Evolutionary conservation across 2,888 invertebrate genomes (phyloP).

Genomic region (Agriotes lineatus): DNA sequence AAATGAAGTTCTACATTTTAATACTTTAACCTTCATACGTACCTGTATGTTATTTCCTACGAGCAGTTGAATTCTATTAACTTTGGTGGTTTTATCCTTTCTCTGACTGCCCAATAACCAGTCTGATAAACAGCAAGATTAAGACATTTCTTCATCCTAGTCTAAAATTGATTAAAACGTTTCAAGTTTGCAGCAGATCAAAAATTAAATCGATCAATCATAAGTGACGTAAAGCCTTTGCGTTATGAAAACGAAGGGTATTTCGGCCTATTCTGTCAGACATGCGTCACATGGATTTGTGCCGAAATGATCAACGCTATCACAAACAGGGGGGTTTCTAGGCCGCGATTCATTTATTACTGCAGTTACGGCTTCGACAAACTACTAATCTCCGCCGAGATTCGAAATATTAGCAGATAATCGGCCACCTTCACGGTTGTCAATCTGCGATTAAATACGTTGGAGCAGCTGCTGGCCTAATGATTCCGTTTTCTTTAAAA

Average conservation of each 20-base stretch:
- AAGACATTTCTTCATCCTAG: background rate
- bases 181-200: background rate
- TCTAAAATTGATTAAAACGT: background rate
- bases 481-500: conserved; percentile 49
- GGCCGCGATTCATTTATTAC: conserved; percentile 38
- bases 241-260: conserved; percentile 27
- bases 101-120: too few relatives aligned
- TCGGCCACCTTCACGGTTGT: conserved; percentile 50
- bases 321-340: conserved; percentile 27
- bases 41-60: too few relatives aligned
- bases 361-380: conserved; percentile 30
- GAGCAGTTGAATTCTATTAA: too few relatives aligned
- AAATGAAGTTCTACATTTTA: too few relatives aligned
- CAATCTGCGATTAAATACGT: conserved; percentile 50
- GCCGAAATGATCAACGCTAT: conserved; percentile 13
- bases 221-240: conserved; percentile 16
- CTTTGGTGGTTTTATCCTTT: too few relatives aligned
- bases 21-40: too few relatives aligned
- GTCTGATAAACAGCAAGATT: too few relatives aligned
- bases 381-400: conserved; percentile 36
- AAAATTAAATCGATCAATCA: conserved; percentile 30
- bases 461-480: conserved; percentile 47
- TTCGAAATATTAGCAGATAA: conserved; percentile 50
- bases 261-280: conserved; percentile 15
- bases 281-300: conserved; percentile 28